phyloP scores from a whole-genome alignment of 2,888 invertebrate genomes.

The Hecatera dysodea region DNA sequence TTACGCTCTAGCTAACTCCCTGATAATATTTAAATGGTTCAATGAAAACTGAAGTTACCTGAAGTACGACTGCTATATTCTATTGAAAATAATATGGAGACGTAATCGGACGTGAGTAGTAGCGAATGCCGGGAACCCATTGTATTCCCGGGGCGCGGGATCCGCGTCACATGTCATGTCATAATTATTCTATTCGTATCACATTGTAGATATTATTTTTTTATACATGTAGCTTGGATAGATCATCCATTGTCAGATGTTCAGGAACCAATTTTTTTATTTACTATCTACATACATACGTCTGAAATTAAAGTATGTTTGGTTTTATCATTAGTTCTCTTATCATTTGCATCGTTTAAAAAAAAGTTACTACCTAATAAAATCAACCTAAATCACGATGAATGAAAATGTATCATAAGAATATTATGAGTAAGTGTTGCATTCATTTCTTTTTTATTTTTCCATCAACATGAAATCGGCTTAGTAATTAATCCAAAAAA shows the following conservation, averaged over 20 bases:
- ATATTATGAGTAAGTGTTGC: background rate
- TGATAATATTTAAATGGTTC: background rate
- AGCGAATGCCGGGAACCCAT: slow-evolving; percentile 17
- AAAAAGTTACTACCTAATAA: background rate
- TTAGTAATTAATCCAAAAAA: slow-evolving; percentile 25
- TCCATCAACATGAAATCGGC: slow-evolving; percentile 23
- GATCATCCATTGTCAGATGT: background rate
- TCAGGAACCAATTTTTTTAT: background rate
- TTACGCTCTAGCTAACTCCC: too few species aligned
- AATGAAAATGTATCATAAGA: background rate
- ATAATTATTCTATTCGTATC: slow-evolving; percentile 4
- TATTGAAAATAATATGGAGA: slow-evolving; percentile 30
- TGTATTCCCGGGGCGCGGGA: slow-evolving; percentile 43
- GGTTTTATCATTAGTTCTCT: too few species aligned
- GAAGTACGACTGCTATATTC: background rate
- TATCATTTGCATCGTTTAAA: background rate
- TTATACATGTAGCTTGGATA: too few species aligned
- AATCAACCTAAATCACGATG: background rate
- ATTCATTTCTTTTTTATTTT: background rate
- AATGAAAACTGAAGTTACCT: background rate
- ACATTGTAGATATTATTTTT: too few species aligned
- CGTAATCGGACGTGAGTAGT: slow-evolving; percentile 37
- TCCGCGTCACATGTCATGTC: slow-evolving; percentile 27
- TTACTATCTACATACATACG: background rate
- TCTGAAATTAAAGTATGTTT: background rate